Conservation (phyloP, 2,888 invertebrate species). For the Eristalinus aeneus region DNA sequence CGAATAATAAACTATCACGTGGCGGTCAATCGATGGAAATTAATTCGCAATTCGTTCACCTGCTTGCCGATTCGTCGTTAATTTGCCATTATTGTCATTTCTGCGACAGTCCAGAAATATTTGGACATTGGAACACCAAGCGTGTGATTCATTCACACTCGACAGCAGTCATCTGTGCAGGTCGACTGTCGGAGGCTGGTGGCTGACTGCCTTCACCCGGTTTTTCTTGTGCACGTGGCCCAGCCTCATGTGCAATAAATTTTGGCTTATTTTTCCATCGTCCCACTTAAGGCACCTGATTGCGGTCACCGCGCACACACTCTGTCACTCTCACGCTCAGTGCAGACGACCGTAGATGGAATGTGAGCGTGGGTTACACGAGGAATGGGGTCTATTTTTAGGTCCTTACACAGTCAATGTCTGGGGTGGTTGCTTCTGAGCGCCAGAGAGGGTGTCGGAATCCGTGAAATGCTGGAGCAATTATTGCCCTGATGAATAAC, state of each 20-base stretch:
- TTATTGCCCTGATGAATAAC: conserved; percentile 46
- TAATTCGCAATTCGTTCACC: background rate
- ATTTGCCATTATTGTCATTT: too few relatives aligned
- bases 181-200: background rate
- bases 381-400: background rate
- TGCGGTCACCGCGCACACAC: conserved; percentile 36
- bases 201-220: conserved; percentile 37
- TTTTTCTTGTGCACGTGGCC: conserved; percentile 37
- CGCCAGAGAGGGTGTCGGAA: background rate
- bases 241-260: conserved; percentile 39
- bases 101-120: background rate
- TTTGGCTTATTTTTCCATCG: conserved; percentile 27
- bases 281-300: conserved; percentile 51
- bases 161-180: background rate
- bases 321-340: background rate
- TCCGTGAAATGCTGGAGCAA: conserved; percentile 7
- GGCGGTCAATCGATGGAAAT: background rate
- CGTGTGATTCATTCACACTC: background rate
- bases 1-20: background rate
- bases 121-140: background rate
- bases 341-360: too few relatives aligned
- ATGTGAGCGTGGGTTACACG: background rate
- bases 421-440: background rate
- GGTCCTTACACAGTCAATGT: background rate
- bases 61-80: background rate